A percentile compares a stretch with the other conserved stretches of the same genome.
Conservation (phyloP, 2,888 invertebrate species). For the Drosophila austrosaltans region DNA sequence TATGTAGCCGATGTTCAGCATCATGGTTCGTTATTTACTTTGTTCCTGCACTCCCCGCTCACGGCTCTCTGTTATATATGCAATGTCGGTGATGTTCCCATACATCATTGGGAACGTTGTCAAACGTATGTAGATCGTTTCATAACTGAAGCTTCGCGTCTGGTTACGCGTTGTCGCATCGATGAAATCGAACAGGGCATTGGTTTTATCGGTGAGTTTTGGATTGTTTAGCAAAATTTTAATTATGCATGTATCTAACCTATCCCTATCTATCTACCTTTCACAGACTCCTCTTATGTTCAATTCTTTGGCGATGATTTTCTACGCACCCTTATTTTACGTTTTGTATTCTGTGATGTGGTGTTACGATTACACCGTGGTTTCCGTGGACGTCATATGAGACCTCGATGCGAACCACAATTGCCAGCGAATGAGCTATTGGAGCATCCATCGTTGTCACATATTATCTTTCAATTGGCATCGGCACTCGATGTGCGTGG, state of each 20-base stretch:
- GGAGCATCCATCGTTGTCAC: constrained; percentile 91
- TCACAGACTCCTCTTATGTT: constrained; percentile 88
- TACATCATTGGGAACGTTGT: constrained; percentile 95
- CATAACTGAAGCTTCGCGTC: constrained; percentile 93
- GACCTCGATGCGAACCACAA: constrained; percentile 93
- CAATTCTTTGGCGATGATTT: constrained; percentile 98
- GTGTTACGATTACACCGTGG: constrained; percentile 94
- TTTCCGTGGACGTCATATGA: constrained; percentile 92
- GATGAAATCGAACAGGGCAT: constrained; percentile 86
- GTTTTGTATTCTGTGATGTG: constrained; percentile 97
- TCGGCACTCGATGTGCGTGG: constrained; percentile 91
- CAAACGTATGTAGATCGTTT: constrained; percentile 94
- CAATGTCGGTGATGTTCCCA: constrained; percentile 92
- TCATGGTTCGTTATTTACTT: constrained; percentile 96
- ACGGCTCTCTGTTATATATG: constrained; percentile 96
- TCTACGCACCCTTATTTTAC: constrained; percentile 92
- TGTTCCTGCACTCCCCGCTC: constrained; percentile 97
- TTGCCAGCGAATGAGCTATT: constrained; percentile 94
- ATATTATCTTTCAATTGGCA: constrained; percentile 92
- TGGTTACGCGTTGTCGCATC: constrained; percentile 92
- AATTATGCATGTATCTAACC: too few species aligned
- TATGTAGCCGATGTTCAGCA: constrained; percentile 88
- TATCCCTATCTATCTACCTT: neutral
- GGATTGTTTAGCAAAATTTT: too few species aligned
- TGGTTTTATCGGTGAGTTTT: constrained; percentile 82